Conservation (phyloP, 2,888 invertebrate species). For the Conomelus anceps region DNA sequence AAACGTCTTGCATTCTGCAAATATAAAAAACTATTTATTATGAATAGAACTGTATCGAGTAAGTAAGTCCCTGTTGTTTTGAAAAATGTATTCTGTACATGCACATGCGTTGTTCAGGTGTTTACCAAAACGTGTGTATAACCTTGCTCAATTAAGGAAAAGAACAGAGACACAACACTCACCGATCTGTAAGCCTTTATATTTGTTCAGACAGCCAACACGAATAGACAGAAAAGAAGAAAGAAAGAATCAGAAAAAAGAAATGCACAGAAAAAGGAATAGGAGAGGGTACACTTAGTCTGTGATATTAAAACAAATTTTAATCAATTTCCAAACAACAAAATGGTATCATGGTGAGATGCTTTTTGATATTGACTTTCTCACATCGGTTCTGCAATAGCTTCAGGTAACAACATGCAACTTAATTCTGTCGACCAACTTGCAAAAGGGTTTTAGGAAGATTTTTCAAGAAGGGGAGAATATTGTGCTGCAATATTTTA, state of each 20-base stretch:
- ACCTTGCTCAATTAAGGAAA: neutral
- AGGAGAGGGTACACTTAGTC: slow-evolving; percentile 40
- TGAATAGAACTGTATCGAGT: neutral
- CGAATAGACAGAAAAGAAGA: slow-evolving; percentile 35
- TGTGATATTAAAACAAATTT: neutral
- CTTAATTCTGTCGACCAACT: neutral
- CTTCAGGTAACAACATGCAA: neutral
- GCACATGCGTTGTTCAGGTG: neutral
- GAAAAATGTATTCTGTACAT: neutral
- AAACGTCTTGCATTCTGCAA: neutral
- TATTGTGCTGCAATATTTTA: no score
- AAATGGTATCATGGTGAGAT: neutral
- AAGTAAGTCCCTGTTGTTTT: neutral
- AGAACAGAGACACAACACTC: slow-evolving; percentile 37
- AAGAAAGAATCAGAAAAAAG: slow-evolving; percentile 41
- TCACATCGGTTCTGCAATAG: neutral
- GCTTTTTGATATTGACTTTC: neutral
- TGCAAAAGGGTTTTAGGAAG: neutral
- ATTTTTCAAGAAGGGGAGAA: no score
- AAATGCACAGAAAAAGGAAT: slow-evolving; percentile 31
- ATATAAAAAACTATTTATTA: neutral
- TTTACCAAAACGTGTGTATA: neutral
- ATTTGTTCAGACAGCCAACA: slow-evolving; percentile 38
- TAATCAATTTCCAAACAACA: neutral
- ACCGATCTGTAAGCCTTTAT: slow-evolving; percentile 42